These are phyloP conservation scores for Drosophila azteca DNA, from an alignment of 1,140 invertebrate genomes.

Conservation along the genomic window DNA sequence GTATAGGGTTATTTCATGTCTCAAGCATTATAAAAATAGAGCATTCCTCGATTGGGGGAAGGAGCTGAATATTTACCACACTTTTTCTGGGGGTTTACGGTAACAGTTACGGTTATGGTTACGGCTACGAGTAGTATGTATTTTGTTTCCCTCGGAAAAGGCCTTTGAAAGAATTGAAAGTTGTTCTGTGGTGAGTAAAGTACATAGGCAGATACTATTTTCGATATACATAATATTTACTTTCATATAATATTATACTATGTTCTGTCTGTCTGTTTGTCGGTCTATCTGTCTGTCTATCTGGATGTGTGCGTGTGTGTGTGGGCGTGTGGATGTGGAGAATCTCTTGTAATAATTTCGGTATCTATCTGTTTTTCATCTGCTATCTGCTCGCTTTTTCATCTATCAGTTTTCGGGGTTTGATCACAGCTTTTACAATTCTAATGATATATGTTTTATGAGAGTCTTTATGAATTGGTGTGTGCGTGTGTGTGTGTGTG, in stretches of 20 bases:
- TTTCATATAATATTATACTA: neutral
- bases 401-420: constrained; percentile 24
- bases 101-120: constrained; percentile 8
- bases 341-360: constrained; percentile 29
- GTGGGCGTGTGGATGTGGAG: constrained; percentile 21
- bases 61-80: constrained; percentile 16
- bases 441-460: constrained; percentile 64
- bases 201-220: neutral
- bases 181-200: constrained; percentile 20
- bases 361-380: constrained; percentile 9
- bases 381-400: constrained; percentile 13
- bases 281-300: neutral
- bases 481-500: constrained; percentile 12
- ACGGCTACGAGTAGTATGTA: constrained; percentile 2
- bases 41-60: constrained; percentile 29
- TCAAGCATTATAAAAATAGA: constrained; percentile 75
- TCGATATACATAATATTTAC: neutral
- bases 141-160: constrained; percentile 41
- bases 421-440: constrained; percentile 81
- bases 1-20: constrained; percentile 17
- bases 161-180: constrained; percentile 58
- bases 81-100: neutral
- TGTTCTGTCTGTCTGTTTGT: constrained; percentile 3
- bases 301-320: constrained; percentile 9
- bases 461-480: constrained; percentile 4